Percentiles rank a stretch among this genome's conserved stretches.
Conservation (phyloP, 1,140 invertebrate species). For the Drosophila bocqueti region DNA sequence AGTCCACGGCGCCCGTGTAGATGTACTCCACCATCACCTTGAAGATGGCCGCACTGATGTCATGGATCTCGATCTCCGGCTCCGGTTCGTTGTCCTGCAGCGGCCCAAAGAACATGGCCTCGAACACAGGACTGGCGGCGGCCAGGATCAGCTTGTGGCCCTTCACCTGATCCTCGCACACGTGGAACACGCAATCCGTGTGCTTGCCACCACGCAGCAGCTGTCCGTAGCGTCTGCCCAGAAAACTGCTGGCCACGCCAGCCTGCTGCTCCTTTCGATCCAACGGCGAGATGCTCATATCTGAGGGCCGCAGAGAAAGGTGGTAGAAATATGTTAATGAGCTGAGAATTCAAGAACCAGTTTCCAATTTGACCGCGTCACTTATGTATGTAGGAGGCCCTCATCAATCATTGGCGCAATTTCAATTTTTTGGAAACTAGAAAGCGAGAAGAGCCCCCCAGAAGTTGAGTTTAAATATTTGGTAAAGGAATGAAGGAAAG, state of each 20-base stretch:
- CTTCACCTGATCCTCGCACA: constrained; percentile 67
- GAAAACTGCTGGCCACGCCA: constrained; percentile 24
- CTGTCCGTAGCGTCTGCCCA: constrained; percentile 71
- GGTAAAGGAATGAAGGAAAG: neutral
- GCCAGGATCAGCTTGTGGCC: constrained; percentile 89
- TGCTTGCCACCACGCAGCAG: constrained; percentile 67
- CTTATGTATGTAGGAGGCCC: neutral
- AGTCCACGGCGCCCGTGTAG: constrained; percentile 71
- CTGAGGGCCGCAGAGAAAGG: constrained; percentile 42
- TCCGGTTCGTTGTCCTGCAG: constrained; percentile 86
- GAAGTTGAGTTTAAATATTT: neutral
- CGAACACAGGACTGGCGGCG: constrained; percentile 90
- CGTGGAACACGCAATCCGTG: constrained; percentile 78
- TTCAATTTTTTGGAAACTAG: constrained; percentile 35
- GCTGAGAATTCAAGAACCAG: constrained; percentile 34
- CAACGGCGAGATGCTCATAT: constrained; percentile 51
- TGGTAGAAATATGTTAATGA: constrained; percentile 14
- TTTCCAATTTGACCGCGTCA: constrained; percentile 32
- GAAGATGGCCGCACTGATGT: constrained; percentile 76
- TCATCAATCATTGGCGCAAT: constrained; percentile 24
- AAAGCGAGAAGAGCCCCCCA: constrained; percentile 23
- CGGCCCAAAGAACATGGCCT: constrained; percentile 90
- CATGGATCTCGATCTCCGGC: constrained; percentile 76
- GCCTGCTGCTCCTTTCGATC: constrained; percentile 57
- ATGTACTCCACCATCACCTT: constrained; percentile 73